Evolutionary conservation across 2,888 invertebrate genomes (phyloP), one percentile per base, ranked within the genome.

Genomic region (Drosophila multiciliata): DNA sequence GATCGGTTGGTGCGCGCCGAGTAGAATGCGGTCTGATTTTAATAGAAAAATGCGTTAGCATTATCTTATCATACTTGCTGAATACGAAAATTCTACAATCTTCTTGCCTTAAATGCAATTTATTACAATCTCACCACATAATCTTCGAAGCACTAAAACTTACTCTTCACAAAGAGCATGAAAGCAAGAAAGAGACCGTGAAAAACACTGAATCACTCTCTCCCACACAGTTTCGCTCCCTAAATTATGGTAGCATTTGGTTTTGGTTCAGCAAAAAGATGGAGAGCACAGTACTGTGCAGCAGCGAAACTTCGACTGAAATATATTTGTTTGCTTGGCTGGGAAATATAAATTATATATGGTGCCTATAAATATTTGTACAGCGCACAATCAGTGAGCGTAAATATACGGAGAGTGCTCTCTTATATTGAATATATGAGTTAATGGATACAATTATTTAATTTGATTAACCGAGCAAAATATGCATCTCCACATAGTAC

Each of bases 41-140:
- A 17, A 35, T 33, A 63, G 29, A 70, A 53, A 50, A 62, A 48
- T 55, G 33, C 35, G 36, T 4, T 15, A 35, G 40, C 52, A 53
- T 63, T 65, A 80, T 77, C 78, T 78, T 77, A 77, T 80, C 78
- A 49, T 53, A 11, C 12, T n/a, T 11, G 42, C 23, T 52, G 26
- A 38, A 65, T 23, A 12, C 11, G 50, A 66, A 62, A 58, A 33
- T 26, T 57, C 26, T 36, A 77, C 73, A 58, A 61, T 73, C 64
- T 36, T 15, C 7, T 20, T 57, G 54, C 48, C 33, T 75, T 61
- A 75, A 75, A 38, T 69, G 53, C 63, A 76, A 63, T 70, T 62
- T 60, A 52, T 42, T 48, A 53, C 36, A 73, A 61, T 66, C 61
- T 53, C 42, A 50, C 23, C 26, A 20, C 38, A 58, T 49, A 48